Percentiles rank a stretch among this genome's conserved stretches.
These are phyloP conservation scores for Rhopalosiphum maidis DNA, from an alignment of 1,140 invertebrate genomes.

Conservation along the genomic window DNA sequence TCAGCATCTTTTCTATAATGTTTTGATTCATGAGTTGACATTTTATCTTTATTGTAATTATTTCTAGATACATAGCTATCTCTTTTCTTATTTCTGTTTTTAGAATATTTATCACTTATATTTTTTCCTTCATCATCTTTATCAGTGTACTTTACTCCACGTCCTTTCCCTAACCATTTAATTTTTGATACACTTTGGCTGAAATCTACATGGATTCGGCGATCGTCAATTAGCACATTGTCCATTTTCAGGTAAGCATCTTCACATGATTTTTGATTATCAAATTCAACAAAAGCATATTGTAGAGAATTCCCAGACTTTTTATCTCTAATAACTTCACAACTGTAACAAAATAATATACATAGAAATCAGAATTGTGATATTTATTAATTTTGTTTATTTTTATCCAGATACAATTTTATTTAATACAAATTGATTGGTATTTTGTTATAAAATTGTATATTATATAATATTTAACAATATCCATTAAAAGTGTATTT, in stretches of 20 bases:
- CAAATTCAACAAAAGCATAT: constrained; percentile 99
- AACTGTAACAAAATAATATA: constrained; percentile 66
- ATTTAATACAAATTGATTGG: background rate
- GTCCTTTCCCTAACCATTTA: constrained; percentile 85
- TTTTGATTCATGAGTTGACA: background rate
- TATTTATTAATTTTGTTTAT: background rate
- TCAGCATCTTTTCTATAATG: background rate
- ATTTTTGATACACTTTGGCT: constrained; percentile 97
- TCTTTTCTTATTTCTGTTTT: constrained; percentile 24
- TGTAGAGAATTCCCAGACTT: constrained; percentile 94
- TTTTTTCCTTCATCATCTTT: constrained; percentile 57
- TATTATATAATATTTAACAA: background rate
- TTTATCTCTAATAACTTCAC: constrained; percentile 96
- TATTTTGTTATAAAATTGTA: background rate
- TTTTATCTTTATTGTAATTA: background rate
- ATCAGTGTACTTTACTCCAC: constrained; percentile 68
- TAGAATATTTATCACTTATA: constrained; percentile 52
- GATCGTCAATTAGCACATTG: constrained; percentile 98
- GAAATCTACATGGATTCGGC: constrained; percentile 99
- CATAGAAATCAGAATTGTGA: background rate
- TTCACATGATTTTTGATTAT: constrained; percentile 93
- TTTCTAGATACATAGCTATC: background rate
- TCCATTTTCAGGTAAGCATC: constrained; percentile 99
- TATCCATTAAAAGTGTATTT: background rate
- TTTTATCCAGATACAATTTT: background rate